phyloP scores from a whole-genome alignment of 1,140 invertebrate genomes.

The Microplitis mediator region DNA sequence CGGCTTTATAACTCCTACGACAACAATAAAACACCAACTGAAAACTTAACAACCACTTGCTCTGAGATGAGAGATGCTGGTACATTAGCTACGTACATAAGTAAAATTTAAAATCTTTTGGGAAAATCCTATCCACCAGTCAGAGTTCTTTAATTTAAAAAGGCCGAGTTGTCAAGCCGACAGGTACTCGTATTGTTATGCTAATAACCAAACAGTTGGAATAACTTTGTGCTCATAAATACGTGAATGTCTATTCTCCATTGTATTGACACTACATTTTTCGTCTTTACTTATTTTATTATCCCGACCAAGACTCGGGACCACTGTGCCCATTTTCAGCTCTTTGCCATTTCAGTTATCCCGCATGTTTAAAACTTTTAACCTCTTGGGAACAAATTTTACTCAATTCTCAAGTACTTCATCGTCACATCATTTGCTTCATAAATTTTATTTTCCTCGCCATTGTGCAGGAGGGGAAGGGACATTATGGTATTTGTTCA shows the following conservation, averaged over 20 bases:
- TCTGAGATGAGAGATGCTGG: too few relatives aligned
- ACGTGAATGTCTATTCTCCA: slow-evolving; percentile 34
- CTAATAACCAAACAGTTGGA: slow-evolving; percentile 47
- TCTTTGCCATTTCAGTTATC: neutral
- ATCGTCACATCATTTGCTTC: too few relatives aligned
- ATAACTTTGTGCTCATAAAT: slow-evolving; percentile 44
- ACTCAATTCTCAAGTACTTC: neutral
- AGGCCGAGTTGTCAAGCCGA: slow-evolving; percentile 2
- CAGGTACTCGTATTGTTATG: slow-evolving; percentile 57
- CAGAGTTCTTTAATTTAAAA: neutral
- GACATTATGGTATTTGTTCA: too few relatives aligned
- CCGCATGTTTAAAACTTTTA: too few relatives aligned
- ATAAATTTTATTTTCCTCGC: too few relatives aligned
- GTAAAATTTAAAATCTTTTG: too few relatives aligned
- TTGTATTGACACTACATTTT: slow-evolving; percentile 50
- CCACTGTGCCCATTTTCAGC: neutral
- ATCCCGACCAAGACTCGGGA: neutral
- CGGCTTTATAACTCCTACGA: too few relatives aligned
- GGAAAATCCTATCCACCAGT: neutral
- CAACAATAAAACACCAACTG: too few relatives aligned
- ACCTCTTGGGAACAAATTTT: too few relatives aligned
- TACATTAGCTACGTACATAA: too few relatives aligned
- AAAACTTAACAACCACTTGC: too few relatives aligned
- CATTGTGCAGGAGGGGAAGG: too few relatives aligned
- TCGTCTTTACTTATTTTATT: neutral